Percentiles rank a stretch among this genome's conserved stretches.
phyloP scores from a whole-genome alignment of 2,888 invertebrate genomes.

The Adineta ricciae region DNA sequence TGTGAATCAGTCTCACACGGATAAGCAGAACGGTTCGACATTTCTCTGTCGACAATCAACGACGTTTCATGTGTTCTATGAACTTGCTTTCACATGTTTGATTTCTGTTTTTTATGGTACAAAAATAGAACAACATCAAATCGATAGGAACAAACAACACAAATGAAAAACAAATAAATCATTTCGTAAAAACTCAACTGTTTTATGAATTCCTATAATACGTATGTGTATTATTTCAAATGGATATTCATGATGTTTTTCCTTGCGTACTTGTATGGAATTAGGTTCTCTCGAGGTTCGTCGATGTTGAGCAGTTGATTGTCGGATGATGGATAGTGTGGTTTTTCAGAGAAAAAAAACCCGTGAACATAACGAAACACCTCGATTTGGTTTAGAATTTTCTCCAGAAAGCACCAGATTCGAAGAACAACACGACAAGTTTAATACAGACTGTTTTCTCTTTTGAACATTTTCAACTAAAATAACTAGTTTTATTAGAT shows the following conservation, averaged over 20 bases:
- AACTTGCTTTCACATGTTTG: neutral
- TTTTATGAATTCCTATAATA: neutral
- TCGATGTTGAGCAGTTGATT: constrained; percentile 9
- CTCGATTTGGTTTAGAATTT: neutral
- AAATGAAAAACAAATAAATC: neutral
- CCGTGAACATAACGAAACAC: neutral
- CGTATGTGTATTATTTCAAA: neutral
- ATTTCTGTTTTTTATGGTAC: neutral
- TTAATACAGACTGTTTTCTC: neutral
- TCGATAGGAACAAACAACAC: neutral
- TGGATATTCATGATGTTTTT: neutral
- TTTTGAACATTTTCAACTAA: neutral
- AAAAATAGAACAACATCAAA: constrained; percentile 15
- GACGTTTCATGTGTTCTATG: neutral
- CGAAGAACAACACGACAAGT: neutral
- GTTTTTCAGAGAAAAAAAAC: neutral
- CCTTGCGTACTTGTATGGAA: neutral
- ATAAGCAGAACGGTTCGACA: no score
- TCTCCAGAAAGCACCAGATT: constrained; percentile 2
- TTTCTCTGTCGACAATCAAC: neutral
- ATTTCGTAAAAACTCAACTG: neutral
- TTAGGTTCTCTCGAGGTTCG: neutral
- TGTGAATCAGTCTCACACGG: neutral
- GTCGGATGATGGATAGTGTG: neutral
- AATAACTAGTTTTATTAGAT: neutral